Evolutionary conservation across 2,113 vertebrate species (phyloP), one percentile per base, ranked within the genome.

Genomic region (Misgurnus mizolepis): DNA sequence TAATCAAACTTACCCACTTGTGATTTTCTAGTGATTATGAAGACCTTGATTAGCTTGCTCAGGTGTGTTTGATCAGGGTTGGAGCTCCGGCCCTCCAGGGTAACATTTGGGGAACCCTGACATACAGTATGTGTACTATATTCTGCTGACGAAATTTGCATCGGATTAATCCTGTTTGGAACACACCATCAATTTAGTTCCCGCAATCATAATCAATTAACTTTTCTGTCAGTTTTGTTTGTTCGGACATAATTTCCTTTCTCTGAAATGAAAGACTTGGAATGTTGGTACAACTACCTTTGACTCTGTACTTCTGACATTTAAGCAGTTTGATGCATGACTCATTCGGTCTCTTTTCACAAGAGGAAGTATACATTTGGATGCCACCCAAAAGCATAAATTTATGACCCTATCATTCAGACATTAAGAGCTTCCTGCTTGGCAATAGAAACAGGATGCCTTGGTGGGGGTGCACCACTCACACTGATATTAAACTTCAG

Each of bases 281-380:
- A 78, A 72, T 68, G n/a, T 68, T 34, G 67, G 49, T 66, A 75
- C 66, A 71, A 75, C 76, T 62, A 70, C 27, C 53, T 69, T 34
- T 67, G 69, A 83, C 69, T 75, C 41, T 69, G 70, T 6, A 58
- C 17, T 47, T 82, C 60, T 73, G 80, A 82, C 80, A 84, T 86
- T 86, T 84, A 78, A 86, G 80, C 73, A 74, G 67, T 81, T 56
- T 80, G 80, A 82, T 70, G 64, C 82, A 60, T 78, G 80, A 84
- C 45, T 82, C 64, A 82, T 83, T 80, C 80, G 43, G 65, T 80
- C 72, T 82, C 50, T 62, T 82, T 68, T 76, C 76, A 78, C 60
- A 55, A 69, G 40, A 71, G 71, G 41, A 82, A 82, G 78, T 75
- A 69, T 78, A 77, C 65, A 68, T 86, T 84, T 85, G 77, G 82